Conservation (phyloP, 2,113 vertebrate species). For the Gasterosteus nipponicus region DNA sequence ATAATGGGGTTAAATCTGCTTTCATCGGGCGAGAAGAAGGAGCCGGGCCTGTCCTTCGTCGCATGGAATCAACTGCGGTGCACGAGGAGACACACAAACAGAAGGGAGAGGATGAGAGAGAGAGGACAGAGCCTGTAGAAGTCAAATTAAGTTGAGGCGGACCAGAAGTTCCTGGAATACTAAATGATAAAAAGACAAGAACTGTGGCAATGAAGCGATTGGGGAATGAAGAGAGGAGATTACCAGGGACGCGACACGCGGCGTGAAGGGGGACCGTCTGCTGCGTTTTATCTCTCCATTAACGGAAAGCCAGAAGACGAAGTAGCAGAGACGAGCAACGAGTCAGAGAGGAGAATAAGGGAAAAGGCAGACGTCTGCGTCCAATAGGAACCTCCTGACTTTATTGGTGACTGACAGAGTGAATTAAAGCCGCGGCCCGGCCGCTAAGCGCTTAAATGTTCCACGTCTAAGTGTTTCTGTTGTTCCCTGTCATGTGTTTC, state of each 20-base stretch:
- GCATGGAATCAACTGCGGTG: slow-evolving; percentile 6
- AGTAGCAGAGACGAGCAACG: background rate
- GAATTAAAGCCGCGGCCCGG: background rate
- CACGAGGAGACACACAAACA: background rate
- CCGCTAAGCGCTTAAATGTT: background rate
- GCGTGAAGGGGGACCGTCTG: background rate
- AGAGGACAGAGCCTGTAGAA: slow-evolving; percentile 13
- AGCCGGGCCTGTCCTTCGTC: background rate
- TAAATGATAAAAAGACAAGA: background rate
- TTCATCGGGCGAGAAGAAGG: no score
- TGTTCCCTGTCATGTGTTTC: background rate
- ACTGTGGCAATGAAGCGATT: background rate
- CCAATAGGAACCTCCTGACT: background rate
- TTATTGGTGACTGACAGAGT: background rate
- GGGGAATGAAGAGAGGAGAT: background rate
- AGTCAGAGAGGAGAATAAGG: slow-evolving; percentile 7
- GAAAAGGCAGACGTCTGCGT: background rate
- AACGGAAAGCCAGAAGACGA: background rate
- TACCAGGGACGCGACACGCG: background rate
- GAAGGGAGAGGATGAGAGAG: background rate
- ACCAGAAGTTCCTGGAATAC: background rate
- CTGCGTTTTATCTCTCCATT: slow-evolving; percentile 9
- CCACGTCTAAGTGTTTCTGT: background rate
- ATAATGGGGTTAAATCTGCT: no score
- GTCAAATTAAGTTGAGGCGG: background rate